phyloP scores from a whole-genome alignment of 2,888 invertebrate genomes.

The Lamellibrachia columna region DNA sequence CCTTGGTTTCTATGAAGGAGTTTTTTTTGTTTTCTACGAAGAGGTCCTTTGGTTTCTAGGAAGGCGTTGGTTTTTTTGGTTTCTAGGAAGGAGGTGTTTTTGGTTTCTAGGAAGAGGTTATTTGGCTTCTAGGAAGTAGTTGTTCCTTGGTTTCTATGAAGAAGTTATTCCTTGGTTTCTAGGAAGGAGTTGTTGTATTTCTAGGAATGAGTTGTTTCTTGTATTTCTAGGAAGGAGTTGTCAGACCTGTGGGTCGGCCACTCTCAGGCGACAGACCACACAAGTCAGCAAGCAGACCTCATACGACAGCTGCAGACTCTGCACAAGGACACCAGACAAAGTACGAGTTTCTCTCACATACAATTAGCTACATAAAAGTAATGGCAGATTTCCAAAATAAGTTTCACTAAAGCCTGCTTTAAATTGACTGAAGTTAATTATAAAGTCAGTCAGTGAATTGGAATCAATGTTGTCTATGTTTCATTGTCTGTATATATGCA shows the following conservation, averaged over 20 bases:
- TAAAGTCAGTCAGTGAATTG: too few species aligned
- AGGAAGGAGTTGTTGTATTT: neutral
- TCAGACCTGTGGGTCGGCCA: slow-evolving; percentile 59
- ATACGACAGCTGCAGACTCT: slow-evolving; percentile 61
- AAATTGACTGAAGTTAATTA: too few species aligned
- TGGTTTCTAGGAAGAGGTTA: neutral
- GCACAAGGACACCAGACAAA: slow-evolving; percentile 59
- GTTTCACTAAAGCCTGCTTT: too few species aligned
- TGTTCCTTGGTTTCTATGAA: neutral
- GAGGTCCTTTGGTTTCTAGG: neutral
- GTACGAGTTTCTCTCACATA: slow-evolving; percentile 25
- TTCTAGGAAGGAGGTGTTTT: neutral
- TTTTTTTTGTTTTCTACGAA: neutral
- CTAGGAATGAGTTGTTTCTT: neutral
- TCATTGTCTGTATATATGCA: too few species aligned
- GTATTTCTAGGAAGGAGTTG: slow-evolving; percentile 54
- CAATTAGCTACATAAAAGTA: neutral
- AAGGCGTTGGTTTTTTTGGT: neutral
- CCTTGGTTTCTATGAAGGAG: neutral
- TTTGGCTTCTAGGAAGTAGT: neutral
- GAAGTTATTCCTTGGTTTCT: neutral
- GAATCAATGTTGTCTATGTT: too few species aligned
- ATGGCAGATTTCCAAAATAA: too few species aligned
- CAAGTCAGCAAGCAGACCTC: slow-evolving; percentile 61
- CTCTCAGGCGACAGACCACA: slow-evolving; percentile 58